Conservation (phyloP, 2,113 vertebrate species). For the Reinhardtius hippoglossoides region DNA sequence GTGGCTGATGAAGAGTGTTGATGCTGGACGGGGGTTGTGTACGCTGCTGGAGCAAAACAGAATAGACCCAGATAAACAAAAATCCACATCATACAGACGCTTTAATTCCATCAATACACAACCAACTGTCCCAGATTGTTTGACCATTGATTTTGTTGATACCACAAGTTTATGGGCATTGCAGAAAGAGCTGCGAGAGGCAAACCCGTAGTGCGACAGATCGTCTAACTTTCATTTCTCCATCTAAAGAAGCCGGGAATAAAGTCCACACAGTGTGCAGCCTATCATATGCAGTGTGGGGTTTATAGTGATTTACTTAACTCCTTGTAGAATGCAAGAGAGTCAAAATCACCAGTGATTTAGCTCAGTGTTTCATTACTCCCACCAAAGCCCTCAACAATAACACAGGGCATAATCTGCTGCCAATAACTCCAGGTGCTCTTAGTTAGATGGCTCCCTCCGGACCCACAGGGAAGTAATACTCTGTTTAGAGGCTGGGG, state of each 20-base stretch:
- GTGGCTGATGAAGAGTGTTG: constrained; percentile 25
- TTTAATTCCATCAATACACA: constrained; percentile 96
- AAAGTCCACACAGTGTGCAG: constrained; percentile 12
- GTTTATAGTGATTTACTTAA: constrained; percentile 64
- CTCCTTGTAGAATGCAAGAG: constrained; percentile 63
- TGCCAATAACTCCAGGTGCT: constrained; percentile 81
- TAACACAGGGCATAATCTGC: constrained; percentile 76
- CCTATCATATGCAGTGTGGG: constrained; percentile 20
- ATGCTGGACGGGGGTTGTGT: constrained; percentile 30
- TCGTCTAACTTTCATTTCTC: constrained; percentile 32
- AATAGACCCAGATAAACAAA: constrained; percentile 85
- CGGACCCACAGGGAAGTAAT: constrained; percentile 68
- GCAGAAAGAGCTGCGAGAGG: constrained; percentile 33
- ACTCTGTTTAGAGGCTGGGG: constrained; percentile 71
- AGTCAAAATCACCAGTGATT: constrained; percentile 69
- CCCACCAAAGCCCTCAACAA: constrained; percentile 78
- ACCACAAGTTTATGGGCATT: constrained; percentile 70
- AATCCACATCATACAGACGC: constrained; percentile 90
- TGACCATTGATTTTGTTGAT: constrained; percentile 93
- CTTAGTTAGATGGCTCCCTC: constrained; percentile 76
- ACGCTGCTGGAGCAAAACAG: constrained; percentile 67
- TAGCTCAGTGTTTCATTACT: constrained; percentile 73
- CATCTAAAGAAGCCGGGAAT: constrained; percentile 19
- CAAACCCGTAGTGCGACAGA: constrained; percentile 20
- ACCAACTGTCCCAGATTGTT: constrained; percentile 93